Evolutionary conservation across 2,797 vertebrate species (phyloP).

Genomic region (Eulemur coronatus): DNA sequence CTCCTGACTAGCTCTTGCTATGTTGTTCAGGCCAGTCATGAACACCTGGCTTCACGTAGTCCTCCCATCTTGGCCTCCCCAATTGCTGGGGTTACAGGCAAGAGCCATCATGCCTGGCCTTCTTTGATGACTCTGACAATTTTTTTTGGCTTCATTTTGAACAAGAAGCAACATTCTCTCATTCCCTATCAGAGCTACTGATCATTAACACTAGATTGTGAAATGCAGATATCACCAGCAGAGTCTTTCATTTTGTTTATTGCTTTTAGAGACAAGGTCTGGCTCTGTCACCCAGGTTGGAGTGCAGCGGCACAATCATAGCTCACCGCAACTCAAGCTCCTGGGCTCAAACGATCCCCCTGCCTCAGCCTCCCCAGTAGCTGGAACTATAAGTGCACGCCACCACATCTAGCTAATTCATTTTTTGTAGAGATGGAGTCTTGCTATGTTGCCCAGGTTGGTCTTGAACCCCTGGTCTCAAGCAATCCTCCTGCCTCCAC

Average conservation of each 20-base stretch:
- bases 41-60: background rate
- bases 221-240: background rate
- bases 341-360: background rate
- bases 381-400: background rate
- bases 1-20: background rate
- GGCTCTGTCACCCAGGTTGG: background rate
- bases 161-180: background rate
- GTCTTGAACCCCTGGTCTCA: background rate
- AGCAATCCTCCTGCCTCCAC: background rate
- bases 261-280: background rate
- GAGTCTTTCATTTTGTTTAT: background rate
- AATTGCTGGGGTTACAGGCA: background rate
- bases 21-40: background rate
- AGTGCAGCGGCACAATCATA: background rate
- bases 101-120: background rate
- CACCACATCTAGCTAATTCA: background rate
- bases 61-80: too few species aligned
- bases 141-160: slow-evolving; percentile 11
- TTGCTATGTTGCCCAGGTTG: background rate
- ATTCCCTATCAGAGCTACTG: background rate
- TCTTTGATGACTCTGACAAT: background rate
- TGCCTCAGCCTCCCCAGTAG: background rate
- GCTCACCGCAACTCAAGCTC: background rate
- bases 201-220: background rate
- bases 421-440: background rate